Percentiles rank a stretch among this genome's conserved stretches.
Conservation (phyloP, 92 coral and sea anemone genomes). For the Bergia sp. region DNA sequence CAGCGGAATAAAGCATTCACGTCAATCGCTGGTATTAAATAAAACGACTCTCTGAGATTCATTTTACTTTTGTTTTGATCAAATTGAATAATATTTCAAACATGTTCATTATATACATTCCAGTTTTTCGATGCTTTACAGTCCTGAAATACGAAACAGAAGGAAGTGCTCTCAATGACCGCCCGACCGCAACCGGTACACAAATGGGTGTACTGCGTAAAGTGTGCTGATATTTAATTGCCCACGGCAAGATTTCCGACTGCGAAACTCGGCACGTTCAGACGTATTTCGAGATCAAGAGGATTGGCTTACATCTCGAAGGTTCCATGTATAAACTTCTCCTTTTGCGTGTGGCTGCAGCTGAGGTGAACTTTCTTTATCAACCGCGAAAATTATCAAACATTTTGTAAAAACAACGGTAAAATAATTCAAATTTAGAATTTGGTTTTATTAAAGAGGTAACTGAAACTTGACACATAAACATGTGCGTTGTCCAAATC, state of each 20-base stretch:
- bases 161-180: neutral
- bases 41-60: neutral
- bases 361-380: neutral
- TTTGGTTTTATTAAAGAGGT: neutral
- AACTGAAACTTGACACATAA: neutral
- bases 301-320: neutral
- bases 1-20: neutral
- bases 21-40: neutral
- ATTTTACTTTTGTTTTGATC: neutral
- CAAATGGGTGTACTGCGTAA: neutral
- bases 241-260: neutral
- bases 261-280: neutral
- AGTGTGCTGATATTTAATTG: neutral
- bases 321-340: neutral
- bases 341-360: neutral
- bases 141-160: slow-evolving; percentile 43
- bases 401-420: neutral
- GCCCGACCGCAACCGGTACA: neutral
- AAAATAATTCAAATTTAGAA: neutral
- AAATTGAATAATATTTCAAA: slow-evolving; percentile 5
- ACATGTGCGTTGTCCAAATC: neutral
- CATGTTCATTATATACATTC: slow-evolving; percentile 12
- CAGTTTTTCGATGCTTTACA: slow-evolving; percentile 22
- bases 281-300: slow-evolving; percentile 8
- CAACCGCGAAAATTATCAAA: neutral